Evolutionary conservation across 2,888 invertebrate species (phyloP).

Genomic region (Nemotelus pantherinus): DNA sequence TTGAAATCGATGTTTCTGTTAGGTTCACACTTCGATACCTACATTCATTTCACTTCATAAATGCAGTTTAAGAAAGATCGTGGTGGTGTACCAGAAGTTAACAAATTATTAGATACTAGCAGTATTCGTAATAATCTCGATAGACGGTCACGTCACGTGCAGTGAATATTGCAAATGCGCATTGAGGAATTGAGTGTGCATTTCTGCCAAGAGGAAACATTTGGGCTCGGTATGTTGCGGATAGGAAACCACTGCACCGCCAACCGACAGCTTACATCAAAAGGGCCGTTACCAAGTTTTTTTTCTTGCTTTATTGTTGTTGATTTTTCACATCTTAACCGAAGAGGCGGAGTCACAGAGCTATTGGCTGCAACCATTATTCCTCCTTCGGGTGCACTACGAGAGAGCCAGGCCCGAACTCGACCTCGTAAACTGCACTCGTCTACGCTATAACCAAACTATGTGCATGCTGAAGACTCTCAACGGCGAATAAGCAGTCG

Average conservation of each 20-base stretch:
- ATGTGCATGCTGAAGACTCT: constrained; percentile 24
- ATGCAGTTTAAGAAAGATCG: too few relatives aligned
- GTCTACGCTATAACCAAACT: constrained; percentile 4
- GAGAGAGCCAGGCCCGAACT: constrained; percentile 28
- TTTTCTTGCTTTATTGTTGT: constrained; percentile 32
- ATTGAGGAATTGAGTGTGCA: not conserved
- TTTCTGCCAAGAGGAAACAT: not conserved
- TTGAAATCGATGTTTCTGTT: too few relatives aligned
- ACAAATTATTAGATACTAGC: too few relatives aligned
- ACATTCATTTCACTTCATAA: too few relatives aligned
- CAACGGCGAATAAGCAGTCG: constrained; percentile 40
- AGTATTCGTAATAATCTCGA: too few relatives aligned
- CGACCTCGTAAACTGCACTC: constrained; percentile 26
- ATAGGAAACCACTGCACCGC: constrained; percentile 18
- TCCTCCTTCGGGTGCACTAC: constrained; percentile 54
- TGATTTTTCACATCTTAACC: constrained; percentile 48
- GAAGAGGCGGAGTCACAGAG: constrained; percentile 62
- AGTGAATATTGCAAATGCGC: too few relatives aligned
- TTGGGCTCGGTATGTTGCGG: not conserved
- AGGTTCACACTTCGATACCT: too few relatives aligned
- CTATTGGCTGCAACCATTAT: constrained; percentile 60
- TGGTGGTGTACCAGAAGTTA: too few relatives aligned
- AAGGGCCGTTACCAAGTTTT: constrained; percentile 43
- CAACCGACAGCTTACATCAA: constrained; percentile 15
- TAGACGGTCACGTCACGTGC: too few relatives aligned